Base-by-base conservation (phyloP, 2,113 vertebrate genomes). In the Toxotes chatareus region DNA sequence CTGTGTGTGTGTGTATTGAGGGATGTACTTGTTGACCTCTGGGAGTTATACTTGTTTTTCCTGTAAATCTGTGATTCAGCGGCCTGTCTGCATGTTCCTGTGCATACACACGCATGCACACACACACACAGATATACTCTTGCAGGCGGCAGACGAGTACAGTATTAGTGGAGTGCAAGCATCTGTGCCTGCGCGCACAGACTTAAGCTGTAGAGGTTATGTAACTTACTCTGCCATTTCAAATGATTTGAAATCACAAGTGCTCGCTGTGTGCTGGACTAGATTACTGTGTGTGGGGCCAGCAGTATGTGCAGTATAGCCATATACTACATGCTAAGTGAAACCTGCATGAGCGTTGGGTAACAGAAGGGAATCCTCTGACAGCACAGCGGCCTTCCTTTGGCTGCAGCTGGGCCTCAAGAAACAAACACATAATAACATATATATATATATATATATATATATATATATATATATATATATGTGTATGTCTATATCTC, bases 171-270 rank as follows among this genome's bases (percentile, higher is more conserved):
- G 83, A 89, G 73, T 23, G 76, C 71, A 66, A 79, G 87, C 86
- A 88, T 88, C 92, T 91, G 89, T 84, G 88, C 82, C 86, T 84
- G 76, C 56, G 46, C 82, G 80, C 76, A 81, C 74, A 88, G 77
- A 86, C 84, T 72, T 93, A 90, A 91, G 89, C 92, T 81, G 72
- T 71, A 47, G 86, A 47, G 77, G 84, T 95, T 94, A 94, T 91
- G 89, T 91, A 94, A 95, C 89, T 89, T 76, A 88, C 85, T 89
- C 87, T 91, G 87, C 90, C 91, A 90, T 93, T 92, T 93, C 82
- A 88, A 89, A 91, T 93, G 82, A 93, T 94, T 85, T 90, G 73
- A 88, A 83, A 91, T 87, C 82, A 77, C 85, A 82, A 86, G 80
- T 59, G 75, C 74, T 80, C 42, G 60, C 85, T 84, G 62, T 86